Evolutionary conservation across 2,113 vertebrate species (phyloP).

Genomic region (Atlantisia rogersi): DNA sequence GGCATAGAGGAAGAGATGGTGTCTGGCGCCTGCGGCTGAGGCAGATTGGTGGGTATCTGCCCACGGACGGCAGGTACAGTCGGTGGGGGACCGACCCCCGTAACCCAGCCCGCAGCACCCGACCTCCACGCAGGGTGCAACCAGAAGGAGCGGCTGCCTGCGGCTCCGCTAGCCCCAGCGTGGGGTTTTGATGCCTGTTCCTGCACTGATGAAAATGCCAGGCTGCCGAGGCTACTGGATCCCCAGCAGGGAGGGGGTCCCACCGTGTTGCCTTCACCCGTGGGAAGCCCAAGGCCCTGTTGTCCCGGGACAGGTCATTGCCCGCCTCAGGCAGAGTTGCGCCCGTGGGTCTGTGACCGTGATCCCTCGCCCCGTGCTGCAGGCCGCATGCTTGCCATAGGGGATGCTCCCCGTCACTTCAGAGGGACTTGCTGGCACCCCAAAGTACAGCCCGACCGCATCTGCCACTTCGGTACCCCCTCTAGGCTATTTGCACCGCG

Average conservation of each 20-base stretch:
- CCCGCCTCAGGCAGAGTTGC: fast-evolving
- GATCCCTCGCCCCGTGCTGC: fast-evolving
- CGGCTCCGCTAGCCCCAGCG: background rate
- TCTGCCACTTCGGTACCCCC: background rate
- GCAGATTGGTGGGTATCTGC: background rate
- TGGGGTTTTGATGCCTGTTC: background rate
- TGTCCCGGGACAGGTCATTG: fast-evolving
- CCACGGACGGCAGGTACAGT: background rate
- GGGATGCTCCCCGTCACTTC: background rate
- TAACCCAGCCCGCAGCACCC: background rate
- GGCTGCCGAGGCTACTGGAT: background rate
- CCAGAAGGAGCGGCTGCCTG: background rate
- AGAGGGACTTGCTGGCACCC: background rate
- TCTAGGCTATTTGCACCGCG: background rate
- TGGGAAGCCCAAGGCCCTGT: background rate
- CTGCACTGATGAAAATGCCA: background rate
- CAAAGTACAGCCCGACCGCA: background rate
- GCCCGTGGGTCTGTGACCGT: background rate
- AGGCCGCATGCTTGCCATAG: background rate
- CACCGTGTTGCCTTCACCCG: background rate
- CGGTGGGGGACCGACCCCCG: background rate
- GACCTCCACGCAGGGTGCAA: fast-evolving
- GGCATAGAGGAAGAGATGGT: fast-evolving
- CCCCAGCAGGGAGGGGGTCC: fast-evolving
- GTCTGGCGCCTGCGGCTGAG: background rate